Evolutionary conservation across 1,140 invertebrate species (phyloP), one percentile per base, ranked within the genome.

Genomic region (Penaeus chinensis): DNA sequence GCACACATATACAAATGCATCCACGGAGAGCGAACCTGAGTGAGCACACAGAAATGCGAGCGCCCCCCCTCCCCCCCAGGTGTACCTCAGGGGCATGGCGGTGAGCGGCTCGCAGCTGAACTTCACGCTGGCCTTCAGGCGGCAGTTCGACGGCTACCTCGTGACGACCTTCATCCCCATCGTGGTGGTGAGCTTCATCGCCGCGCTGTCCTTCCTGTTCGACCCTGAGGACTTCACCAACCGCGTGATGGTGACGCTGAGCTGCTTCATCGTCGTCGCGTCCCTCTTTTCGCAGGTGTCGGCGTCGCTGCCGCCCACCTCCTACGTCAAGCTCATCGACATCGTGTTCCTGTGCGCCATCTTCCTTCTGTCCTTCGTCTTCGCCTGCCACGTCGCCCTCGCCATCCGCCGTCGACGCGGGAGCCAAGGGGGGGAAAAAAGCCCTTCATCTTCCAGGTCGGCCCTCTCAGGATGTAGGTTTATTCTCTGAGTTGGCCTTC

Each of bases 221-320:
- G 71, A 74, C 27, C 71, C 20, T 27, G 27, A 74, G 42, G 71
- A 74, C 20, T 74, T 74, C 71, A 74, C 71, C 71, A 74, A 74
- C 42, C 71, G 71, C 71, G 42, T 74, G 20, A 74, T 74, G 71
- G 71, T 74, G 71, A 74, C 71, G 1, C 27, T 74, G 16, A 74
- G 71, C 42, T 37, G 27, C 20, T 37, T 74, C 27, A 74, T 74
- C 11, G 71, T 74, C 2, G 71, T 74, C 27, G 71, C 71, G 27
- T 74, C 71, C 16, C 71, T 74, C 1, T 74, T 37, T 0, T 27
- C 71, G n/a, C 71, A 74, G 71, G 42, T 37, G 27, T 27, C 71
- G 18, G 19, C 20, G 27, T 74, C 71, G 27, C n/a, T 74, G 5
- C 71, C 71, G 71, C 27, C 27, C 24, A 74, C 71, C 7, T 74